Base-by-base conservation (phyloP, 2,888 invertebrate species). In the Coelinius sp. region DNA sequence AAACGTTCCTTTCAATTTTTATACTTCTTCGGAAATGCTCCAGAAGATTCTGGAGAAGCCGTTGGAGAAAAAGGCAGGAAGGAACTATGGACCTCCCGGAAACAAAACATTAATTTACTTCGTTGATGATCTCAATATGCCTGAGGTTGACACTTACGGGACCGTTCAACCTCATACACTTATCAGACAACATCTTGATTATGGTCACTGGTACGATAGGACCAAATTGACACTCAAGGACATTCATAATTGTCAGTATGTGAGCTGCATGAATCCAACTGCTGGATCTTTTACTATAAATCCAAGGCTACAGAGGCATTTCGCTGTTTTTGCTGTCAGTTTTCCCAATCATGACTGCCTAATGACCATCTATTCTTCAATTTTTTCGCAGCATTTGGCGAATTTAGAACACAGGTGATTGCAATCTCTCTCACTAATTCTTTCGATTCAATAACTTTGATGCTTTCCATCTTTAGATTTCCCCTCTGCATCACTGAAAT, bases 101-200 rank as follows among this genome's bases (percentile, higher is more conserved):
- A 97, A 93, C 82, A 97, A 97, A 88, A 95, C 94, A 0, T 89
- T 98, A 49, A 93, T 98, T 75, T 98, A 97, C 87, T 98, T 98
- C 85, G 94, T 98, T 73, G 98, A 98, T 84, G 98, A 98, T 83
- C 94, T 98, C 94, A 98, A 98, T 85, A 98, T 98, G 97, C 98
- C 98, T 0, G 97, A 97, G 90, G 96, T 95, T 20, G 94, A 94
- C 85, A 86, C 91, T 38, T 98, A 98, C 82, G 97, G 97, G 7
- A 98, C 98, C 0, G 98, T 98, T 0, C 97, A 97, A 85, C 98
- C 98, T 0, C 98, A 98, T 85, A 98, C 98, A 0, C 89, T 98
- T 68, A 97, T 98, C 78, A 91, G 98, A 0, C 98, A 98, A 85
- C 97, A 98, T 89, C 89, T 98, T 83, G 98, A 98, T 88, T 98